Base-by-base conservation (phyloP, 2,113 vertebrate genomes). In the Phasianus colchicus region DNA sequence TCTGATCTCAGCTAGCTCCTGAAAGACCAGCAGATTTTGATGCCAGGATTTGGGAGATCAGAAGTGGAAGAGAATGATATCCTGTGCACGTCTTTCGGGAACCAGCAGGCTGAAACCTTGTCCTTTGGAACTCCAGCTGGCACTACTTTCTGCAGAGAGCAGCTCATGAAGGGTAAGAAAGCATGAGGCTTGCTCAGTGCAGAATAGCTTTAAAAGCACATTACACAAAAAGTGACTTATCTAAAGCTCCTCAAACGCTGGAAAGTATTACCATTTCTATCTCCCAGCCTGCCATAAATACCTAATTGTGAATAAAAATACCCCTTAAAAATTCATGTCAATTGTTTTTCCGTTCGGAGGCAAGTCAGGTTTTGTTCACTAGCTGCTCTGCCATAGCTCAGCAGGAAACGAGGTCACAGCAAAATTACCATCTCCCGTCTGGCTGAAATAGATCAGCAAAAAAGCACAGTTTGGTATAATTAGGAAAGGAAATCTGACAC, bases 281-380 rank as follows among this genome's bases (percentile, higher is more conserved):
- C 63, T 96, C 77, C 30, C 21, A 82, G 65, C 43, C 83, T 88
- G 54, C 73, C 61, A 73, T 65, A 94, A 94, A 90, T 91, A 93
- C 70, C 75, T 88, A 95, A 94, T 86, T 84, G 79, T 93, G 86
- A 93, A 75, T 88, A 95, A 88, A 95, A 95, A 15, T 43, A 61
- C 10, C 22, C 40, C 71, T 20, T 86, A 94, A 96, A 92, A 90
- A 93, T 94, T 89, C 43, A 89, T 66, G 89, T 58, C 75, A 81
- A 88, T 54, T 81, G 61, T 88, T 88, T 86, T 95, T 94, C 86
- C 19, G 3, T 93, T 91, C 65, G 36, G 22, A 88, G 66, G 73
- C 70, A 84, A 90, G 57, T 32, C 67, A 65, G 32, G 81, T 54
- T 89, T 92, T 93, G 74, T 79, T 94, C 87, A 64, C 84, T n/a